Percentiles rank a stretch among this genome's conserved stretches.
phyloP scores from a whole-genome alignment of 2,113 vertebrate species.

The Dipodomys stephensi region DNA sequence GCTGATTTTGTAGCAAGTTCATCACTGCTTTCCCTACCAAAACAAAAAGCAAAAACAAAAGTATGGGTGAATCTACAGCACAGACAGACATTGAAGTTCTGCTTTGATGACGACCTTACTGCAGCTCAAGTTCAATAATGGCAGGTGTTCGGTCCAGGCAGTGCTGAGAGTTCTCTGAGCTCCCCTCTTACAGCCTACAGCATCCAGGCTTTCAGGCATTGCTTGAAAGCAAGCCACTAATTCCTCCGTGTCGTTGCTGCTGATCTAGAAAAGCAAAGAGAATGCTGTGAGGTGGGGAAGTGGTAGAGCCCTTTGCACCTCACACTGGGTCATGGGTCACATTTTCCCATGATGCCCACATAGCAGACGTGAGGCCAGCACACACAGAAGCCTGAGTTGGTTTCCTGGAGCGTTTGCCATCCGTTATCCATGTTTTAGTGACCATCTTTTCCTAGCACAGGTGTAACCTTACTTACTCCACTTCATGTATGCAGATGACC shows the following conservation, averaged over 20 bases:
- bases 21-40: background rate
- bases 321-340: too few relatives aligned
- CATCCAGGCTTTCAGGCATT: too few relatives aligned
- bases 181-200: too few relatives aligned
- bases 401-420: background rate
- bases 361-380: background rate
- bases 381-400: background rate
- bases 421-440: background rate
- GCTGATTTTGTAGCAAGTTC: background rate
- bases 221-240: too few relatives aligned
- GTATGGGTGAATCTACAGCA: background rate
- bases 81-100: background rate
- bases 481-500: background rate
- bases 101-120: background rate
- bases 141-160: too few relatives aligned
- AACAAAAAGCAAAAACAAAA: too few relatives aligned
- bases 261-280: too few relatives aligned
- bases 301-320: too few relatives aligned
- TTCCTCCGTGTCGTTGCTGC: too few relatives aligned
- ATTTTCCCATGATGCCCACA: background rate
- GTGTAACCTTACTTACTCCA: background rate
- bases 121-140: background rate
- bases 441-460: background rate
- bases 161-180: too few relatives aligned
- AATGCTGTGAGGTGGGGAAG: too few relatives aligned